Base-by-base conservation (phyloP, 2,797 vertebrate genomes). In the Enteromius mattozi region DNA sequence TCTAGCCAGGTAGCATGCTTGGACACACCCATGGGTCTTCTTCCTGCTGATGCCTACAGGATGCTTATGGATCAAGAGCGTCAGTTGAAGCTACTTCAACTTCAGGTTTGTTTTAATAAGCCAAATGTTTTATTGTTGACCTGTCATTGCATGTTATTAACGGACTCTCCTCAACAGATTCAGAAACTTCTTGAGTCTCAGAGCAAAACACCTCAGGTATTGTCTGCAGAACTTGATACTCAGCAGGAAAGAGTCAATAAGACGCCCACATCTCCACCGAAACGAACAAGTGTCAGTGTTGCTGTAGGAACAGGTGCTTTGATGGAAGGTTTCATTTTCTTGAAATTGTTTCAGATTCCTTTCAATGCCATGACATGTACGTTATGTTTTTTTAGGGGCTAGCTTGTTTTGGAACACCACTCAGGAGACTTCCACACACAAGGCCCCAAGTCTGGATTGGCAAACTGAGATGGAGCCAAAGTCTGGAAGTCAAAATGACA, bases 1-100 rank as follows among this genome's bases (percentile, higher is more conserved):
- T 83, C 88, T 0, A 82, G 49, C 0, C 94, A 92, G 35, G 83
- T 54, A 91, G 90, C 17, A 3, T 78, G 8, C 74, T 90, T 3
- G 45, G 79, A 83, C 6, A 78, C 17, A 10, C 35, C n/a, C n/a
- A 13, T 45, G 16, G 94, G 95, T 49, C 93, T 94, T 61, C 89
- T 95, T 4, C 94, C 95, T 47, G 90, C 95, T 0, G 96, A 98
- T 87, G 93, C 97, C 1, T 98, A 96, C 91, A 91, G 88, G 33
- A 95, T 98, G 78, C 94, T 99, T 35, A 94, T 96, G 61, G 95
- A 98, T 5, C 98, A 99, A 89, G 96, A 99, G 74, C 95, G 89
- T 59, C 97, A 99, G 92, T 95, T 99, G 21, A 97, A 96, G 92
- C 91, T 97, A 84, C 96, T 99, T 76, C 98, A 99, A 87, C 94